Evolutionary conservation across 2,113 vertebrate species (phyloP).

Genomic region (Odobenus rosmarus): DNA sequence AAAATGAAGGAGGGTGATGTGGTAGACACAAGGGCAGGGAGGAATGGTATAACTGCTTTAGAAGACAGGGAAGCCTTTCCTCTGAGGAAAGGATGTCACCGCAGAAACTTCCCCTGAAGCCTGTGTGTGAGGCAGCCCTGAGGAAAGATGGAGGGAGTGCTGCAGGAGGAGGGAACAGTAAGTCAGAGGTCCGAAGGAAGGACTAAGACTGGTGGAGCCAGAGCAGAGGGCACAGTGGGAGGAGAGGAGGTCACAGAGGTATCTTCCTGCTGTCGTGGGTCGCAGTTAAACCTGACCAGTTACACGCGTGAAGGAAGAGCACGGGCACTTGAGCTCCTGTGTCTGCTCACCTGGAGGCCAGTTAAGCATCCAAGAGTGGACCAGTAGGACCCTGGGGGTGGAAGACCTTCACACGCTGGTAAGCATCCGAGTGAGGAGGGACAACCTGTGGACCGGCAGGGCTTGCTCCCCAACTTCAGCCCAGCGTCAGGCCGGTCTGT

Average conservation of each 20-base stretch:
- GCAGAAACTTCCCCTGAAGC: background rate
- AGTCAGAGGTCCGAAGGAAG: background rate
- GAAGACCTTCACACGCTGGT: background rate
- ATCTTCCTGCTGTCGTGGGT: background rate
- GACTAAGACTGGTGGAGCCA: rapidly evolving
- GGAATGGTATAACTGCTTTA: background rate
- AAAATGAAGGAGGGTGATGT: background rate
- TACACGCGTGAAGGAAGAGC: background rate
- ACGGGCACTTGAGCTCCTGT: background rate
- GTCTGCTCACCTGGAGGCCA: background rate
- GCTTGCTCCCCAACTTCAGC: background rate
- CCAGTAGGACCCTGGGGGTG: background rate
- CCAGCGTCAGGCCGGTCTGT: background rate
- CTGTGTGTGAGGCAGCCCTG: background rate
- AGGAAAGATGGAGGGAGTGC: background rate
- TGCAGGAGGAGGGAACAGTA: background rate
- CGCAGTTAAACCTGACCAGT: background rate
- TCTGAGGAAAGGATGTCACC: background rate
- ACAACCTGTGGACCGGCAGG: background rate
- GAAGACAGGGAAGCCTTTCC: background rate
- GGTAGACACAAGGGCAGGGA: background rate
- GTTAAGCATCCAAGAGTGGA: background rate
- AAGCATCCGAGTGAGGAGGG: background rate
- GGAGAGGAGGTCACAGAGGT: background rate
- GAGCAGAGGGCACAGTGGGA: background rate